Evolutionary conservation across 2,888 invertebrate genomes (phyloP).

Genomic region (Drosophila longiperda): DNA sequence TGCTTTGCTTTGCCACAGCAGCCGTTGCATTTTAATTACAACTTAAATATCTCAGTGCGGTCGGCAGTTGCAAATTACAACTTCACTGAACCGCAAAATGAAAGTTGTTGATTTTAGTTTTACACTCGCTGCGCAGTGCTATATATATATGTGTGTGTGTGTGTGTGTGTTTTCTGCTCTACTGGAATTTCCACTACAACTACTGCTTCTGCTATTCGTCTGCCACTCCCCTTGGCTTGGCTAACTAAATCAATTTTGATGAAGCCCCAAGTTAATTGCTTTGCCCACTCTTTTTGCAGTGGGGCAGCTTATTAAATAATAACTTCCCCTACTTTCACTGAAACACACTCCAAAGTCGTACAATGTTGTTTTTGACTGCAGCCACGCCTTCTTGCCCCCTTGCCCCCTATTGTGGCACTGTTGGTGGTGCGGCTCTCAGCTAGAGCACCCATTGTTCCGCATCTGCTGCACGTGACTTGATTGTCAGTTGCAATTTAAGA

Average conservation of each 20-base stretch:
- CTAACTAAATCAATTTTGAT: conserved; percentile 65
- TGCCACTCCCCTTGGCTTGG: conserved; percentile 2
- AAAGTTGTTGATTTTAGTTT: conserved; percentile 68
- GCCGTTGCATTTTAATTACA: conserved; percentile 77
- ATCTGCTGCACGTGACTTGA: conserved; percentile 72
- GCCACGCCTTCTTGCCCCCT: neutral
- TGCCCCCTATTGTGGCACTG: neutral
- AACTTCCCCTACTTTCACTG: conserved; percentile 46
- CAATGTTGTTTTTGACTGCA: conserved; percentile 27
- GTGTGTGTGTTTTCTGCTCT: conserved; percentile 29
- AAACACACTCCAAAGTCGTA: conserved; percentile 26
- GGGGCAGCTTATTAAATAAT: conserved; percentile 54
- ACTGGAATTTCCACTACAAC: conserved; percentile 17
- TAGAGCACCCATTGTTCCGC: conserved; percentile 21
- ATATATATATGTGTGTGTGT: conserved; percentile 12
- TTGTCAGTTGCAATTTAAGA: conserved; percentile 81
- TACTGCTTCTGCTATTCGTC: neutral
- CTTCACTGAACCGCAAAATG: conserved; percentile 77
- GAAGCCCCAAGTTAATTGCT: conserved; percentile 58
- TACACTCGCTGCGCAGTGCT: conserved; percentile 3
- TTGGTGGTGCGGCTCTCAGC: conserved; percentile 7
- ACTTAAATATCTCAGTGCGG: conserved; percentile 77
- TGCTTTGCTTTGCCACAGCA: conserved; percentile 27
- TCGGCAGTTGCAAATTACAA: conserved; percentile 69
- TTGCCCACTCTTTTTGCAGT: conserved; percentile 1